Evolutionary conservation across 2,888 invertebrate genomes (phyloP).

Genomic region (Lasioglossum figueresi): DNA sequence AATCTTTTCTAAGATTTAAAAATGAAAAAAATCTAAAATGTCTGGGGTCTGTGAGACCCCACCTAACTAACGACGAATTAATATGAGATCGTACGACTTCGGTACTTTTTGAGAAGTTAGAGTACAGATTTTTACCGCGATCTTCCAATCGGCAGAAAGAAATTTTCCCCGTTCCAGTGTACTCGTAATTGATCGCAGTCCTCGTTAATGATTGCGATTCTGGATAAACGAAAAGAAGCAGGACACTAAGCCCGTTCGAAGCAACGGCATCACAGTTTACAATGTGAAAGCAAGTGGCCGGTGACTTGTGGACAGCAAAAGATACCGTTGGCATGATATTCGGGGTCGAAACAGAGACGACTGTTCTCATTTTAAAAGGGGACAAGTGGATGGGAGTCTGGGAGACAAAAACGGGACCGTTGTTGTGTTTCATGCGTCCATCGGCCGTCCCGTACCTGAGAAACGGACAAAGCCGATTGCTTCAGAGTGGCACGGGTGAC

Average conservation of each 20-base stretch:
- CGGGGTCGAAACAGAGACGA: background rate
- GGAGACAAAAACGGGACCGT: constrained; percentile 43
- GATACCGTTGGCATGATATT: background rate
- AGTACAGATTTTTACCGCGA: no score
- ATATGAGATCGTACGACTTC: no score
- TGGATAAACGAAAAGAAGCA: no score
- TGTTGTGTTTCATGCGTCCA: constrained; percentile 33
- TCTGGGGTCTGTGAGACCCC: no score
- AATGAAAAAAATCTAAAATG: no score
- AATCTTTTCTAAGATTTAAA: no score
- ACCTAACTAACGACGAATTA: no score
- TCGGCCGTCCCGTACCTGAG: constrained; percentile 43
- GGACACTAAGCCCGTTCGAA: background rate
- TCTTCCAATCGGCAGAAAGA: no score
- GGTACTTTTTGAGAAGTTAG: no score
- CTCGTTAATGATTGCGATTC: no score
- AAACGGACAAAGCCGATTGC: constrained; percentile 68
- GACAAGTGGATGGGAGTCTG: constrained; percentile 37
- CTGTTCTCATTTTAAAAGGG: constrained; percentile 41
- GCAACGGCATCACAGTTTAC: background rate
- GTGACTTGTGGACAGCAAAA: background rate
- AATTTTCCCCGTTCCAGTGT: background rate
- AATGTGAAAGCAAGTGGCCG: background rate
- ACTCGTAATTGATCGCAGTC: background rate
- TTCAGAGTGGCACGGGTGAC: constrained; percentile 50